A percentile compares a stretch with the other conserved stretches of the same genome.
Conservation (phyloP, 2,113 vertebrate species). For the Varanus komodoensis region DNA sequence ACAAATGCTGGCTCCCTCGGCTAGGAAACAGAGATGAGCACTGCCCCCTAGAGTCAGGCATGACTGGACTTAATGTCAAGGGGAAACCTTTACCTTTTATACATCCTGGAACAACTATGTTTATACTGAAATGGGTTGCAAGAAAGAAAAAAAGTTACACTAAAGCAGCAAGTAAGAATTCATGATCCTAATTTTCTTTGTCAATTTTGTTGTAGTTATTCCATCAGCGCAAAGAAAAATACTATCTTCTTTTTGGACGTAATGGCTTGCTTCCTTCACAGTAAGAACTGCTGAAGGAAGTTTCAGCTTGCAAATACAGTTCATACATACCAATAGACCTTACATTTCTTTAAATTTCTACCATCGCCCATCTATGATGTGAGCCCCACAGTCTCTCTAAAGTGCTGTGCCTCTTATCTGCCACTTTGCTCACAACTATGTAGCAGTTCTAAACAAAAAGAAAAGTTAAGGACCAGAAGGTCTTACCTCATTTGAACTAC, state of each 20-base stretch:
- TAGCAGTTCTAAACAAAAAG: background rate
- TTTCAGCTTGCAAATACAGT: background rate
- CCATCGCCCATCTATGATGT: too few species aligned
- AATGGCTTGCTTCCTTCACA: background rate
- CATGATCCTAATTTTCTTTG: background rate
- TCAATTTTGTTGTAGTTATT: background rate
- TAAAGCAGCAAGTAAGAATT: background rate
- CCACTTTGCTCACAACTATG: background rate
- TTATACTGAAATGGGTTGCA: background rate
- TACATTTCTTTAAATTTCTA: background rate
- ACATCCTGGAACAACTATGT: background rate
- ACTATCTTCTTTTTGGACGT: background rate
- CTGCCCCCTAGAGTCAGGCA: too few species aligned
- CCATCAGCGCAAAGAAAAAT: background rate
- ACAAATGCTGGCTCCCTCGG: too few species aligned
- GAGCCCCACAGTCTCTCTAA: background rate
- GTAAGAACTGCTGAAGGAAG: background rate
- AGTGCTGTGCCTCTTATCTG: background rate
- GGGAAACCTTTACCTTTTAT: too few species aligned
- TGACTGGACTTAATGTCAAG: too few species aligned
- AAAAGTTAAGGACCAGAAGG: background rate
- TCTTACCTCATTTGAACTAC: background rate
- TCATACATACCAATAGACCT: background rate
- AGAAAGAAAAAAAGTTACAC: background rate
- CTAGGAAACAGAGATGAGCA: too few species aligned